Evolutionary conservation across 2,113 vertebrate species (phyloP), one percentile per base, ranked within the genome.

Genomic region (Burhinus oedicnemus): DNA sequence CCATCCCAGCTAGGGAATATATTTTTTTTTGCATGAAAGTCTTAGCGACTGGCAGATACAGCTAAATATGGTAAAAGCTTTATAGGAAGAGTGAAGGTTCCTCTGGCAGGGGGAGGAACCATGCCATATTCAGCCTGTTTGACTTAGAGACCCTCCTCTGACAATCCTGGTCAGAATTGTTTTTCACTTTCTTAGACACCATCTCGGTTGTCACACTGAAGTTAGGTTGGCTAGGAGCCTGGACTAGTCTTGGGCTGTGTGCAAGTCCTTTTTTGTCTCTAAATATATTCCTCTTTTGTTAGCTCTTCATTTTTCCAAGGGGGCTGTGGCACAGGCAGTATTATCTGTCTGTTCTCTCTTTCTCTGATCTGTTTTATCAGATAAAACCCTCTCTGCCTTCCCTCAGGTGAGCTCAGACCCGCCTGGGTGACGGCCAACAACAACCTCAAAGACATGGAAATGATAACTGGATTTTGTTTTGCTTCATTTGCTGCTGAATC

Each of bases 171-270:
- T 71, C 62, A 36, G 51, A 83, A 69, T 12, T 92, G 45, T 8
- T 83, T 83, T 80, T 71, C 9, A 69, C n/a, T 81, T 78, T 79
- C 20, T 84, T 30, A 88, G 76, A 49, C 45, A n/a, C 22, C 17
- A 23, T 58, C 61, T 93, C 75, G 44, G 62, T 91, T 92, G 62
- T 92, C 19, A 6, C 49, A 36, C 57, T 91, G 61, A 65, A 64
- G 80, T 89, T 74, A 44, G 74, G 9, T 71, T 97, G 83, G 87
- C 93, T 65, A 16, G 27, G 44, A 95, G 83, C 90, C 93, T 52
- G 78, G 87, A 34, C 21, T 75, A 23, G 14, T 55, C 80, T 80
- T 80, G 65, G 42, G 23, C 55, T 78, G 14, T 27, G 9, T 86
- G 52, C 40, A 82, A 69, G 64, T 69, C 47, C n/a, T 74, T 92